A percentile compares a stretch with the other conserved stretches of the same genome.
Conservation (phyloP, 2,888 invertebrate species). For the Eudemis profundana region DNA sequence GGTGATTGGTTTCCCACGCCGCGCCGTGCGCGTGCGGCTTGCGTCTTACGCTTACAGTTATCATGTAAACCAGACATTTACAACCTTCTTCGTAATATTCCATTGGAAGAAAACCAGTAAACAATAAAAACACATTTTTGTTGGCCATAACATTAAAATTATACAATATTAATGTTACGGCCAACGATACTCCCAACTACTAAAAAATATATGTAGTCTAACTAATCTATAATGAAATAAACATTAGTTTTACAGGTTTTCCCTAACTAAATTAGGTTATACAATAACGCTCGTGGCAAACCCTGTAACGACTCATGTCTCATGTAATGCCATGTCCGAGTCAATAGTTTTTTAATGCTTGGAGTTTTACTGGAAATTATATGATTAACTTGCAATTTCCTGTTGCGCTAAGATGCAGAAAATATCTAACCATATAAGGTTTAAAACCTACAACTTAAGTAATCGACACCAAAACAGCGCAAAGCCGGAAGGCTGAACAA, state of each 20-base stretch:
- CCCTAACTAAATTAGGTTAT: too few relatives aligned
- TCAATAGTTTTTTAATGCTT: not conserved
- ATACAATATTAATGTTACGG: too few relatives aligned
- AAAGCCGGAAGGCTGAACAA: conserved; percentile 37
- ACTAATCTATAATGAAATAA: too few relatives aligned
- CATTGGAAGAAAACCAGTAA: not conserved
- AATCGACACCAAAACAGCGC: conserved; percentile 22
- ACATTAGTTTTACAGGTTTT: too few relatives aligned
- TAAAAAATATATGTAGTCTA: too few relatives aligned
- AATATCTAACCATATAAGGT: conserved; percentile 7
- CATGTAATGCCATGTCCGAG: not conserved
- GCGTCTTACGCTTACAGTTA: conserved; percentile 45
- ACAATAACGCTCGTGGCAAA: not conserved
- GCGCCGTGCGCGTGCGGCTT: conserved; percentile 32
- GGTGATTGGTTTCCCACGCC: conserved; percentile 62
- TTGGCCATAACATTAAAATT: too few relatives aligned
- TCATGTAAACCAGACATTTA: not conserved
- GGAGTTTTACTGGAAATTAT: not conserved
- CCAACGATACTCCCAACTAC: too few relatives aligned
- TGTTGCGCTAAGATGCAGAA: conserved; percentile 7
- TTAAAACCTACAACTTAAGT: conserved; percentile 13
- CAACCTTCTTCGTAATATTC: not conserved
- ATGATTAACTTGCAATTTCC: not conserved
- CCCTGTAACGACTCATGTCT: not conserved
- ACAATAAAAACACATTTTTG: not conserved